Evolutionary conservation across 2,113 vertebrate species (phyloP).

Genomic region (Scalopus aquaticus): DNA sequence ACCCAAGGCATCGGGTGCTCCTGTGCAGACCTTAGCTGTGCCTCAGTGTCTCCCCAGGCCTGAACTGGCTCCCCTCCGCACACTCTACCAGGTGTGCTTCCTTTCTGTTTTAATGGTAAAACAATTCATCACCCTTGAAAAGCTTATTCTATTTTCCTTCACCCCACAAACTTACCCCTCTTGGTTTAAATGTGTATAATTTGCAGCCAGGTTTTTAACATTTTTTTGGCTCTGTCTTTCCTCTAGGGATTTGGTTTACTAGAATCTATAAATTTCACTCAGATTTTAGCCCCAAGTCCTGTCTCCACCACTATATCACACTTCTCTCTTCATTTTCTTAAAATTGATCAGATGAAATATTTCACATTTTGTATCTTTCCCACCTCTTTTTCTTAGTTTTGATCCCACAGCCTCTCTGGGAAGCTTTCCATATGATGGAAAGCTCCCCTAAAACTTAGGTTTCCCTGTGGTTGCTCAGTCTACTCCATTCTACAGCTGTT

Average conservation of each 20-base stretch:
- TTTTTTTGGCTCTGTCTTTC: neutral
- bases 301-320: neutral
- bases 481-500: neutral
- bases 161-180: neutral
- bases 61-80: neutral
- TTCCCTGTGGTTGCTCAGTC: neutral
- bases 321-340: slow-evolving; percentile 11
- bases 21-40: neutral
- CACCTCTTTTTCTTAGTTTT: neutral
- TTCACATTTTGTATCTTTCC: neutral
- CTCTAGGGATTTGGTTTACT: neutral
- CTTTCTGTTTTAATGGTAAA: neutral
- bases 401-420: neutral
- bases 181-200: neutral
- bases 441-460: neutral
- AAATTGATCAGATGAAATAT: neutral
- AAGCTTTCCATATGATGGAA: neutral
- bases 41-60: neutral
- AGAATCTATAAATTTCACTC: slow-evolving; percentile 11
- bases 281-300: neutral
- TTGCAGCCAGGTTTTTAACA: neutral
- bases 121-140: neutral
- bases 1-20: neutral
- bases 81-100: neutral
- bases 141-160: neutral